Evolutionary conservation across 2,888 invertebrate species (phyloP), one percentile per base, ranked within the genome.

Genomic region (Coelopa pilipes): DNA sequence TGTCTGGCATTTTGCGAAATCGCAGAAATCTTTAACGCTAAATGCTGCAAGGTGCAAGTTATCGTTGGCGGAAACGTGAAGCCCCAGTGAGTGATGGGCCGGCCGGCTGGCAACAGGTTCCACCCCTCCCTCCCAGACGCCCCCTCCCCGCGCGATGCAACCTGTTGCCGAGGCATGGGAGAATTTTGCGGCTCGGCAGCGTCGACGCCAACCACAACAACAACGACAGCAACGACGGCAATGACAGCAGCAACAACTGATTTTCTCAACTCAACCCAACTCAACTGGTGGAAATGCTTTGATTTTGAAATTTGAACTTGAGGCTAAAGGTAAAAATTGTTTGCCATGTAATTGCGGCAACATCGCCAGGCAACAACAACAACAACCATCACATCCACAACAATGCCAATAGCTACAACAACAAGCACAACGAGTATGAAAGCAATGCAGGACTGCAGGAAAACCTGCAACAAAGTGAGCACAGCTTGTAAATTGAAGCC

Each of bases 251-350:
- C 49, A 47, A 50, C 21, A n/a, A n/a, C n/a, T n/a, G n/a, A 34
- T 34, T 47, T 12, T 17, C 49, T 70, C 10, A 19, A n/a, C n/a
- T n/a, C 50, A 60, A 60, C 59, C 11, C 46, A n/a, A 19, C 13
- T 5, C 19, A 68, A 50, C 19, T 63, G 63, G 62, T 47, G 21
- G n/a, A 59, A 59, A 19, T 78, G 78, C 79, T 81, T 81, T 81
- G 83, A 83, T 84, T 85, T 85, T 84, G 82, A 84, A 85, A 85
- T 85, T 86, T 86, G 86, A 86, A 86, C 86, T 86, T 86, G 86
- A 82, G 86, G 86, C 86, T 86, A 86, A 86, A 86, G 86, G 86
- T 86, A 86, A 84, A 86, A 85, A 85, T 83, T 85, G 85, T 85
- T 84, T 83, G 82, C 83, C 82, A 82, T 84, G 86, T 86, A 86